Conservation (phyloP, 2,888 invertebrate species). For the Dasypogon diadema region DNA sequence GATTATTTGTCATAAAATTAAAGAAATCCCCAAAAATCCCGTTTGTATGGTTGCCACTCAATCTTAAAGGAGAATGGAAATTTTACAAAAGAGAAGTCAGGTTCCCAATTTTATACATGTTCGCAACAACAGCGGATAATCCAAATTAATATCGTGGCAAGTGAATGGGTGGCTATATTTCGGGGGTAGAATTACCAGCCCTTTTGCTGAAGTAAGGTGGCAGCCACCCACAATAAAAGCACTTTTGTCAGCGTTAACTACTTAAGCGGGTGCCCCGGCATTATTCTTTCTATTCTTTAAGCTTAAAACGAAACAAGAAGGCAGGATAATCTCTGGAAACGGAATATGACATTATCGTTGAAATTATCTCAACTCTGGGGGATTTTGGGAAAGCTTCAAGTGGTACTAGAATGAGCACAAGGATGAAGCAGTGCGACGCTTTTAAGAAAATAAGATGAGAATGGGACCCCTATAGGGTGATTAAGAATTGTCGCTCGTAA, state of each 20-base stretch:
- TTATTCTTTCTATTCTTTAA: background rate
- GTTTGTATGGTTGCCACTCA: background rate
- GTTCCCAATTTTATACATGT: too few relatives aligned
- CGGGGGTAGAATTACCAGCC: too few relatives aligned
- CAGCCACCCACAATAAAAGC: background rate
- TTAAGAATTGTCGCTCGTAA: background rate
- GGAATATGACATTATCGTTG: conserved; percentile 1
- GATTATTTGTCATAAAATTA: conserved; percentile 41
- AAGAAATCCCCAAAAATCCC: conserved; percentile 22
- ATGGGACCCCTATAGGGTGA: background rate
- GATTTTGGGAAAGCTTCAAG: background rate
- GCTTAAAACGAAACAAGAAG: background rate
- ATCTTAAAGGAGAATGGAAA: too few relatives aligned
- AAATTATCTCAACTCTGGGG: background rate
- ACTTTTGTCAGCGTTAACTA: background rate
- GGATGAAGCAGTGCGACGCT: background rate
- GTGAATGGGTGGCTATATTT: conserved; percentile 17
- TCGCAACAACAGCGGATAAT: conserved; percentile 21
- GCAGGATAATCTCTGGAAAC: background rate
- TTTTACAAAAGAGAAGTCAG: background rate
- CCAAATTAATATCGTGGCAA: conserved; percentile 30
- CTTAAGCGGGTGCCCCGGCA: background rate
- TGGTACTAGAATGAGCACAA: background rate
- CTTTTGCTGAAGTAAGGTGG: too few relatives aligned
- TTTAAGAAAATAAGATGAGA: background rate